Conservation (phyloP, 2,797 vertebrate species). For the Lates japonicus region DNA sequence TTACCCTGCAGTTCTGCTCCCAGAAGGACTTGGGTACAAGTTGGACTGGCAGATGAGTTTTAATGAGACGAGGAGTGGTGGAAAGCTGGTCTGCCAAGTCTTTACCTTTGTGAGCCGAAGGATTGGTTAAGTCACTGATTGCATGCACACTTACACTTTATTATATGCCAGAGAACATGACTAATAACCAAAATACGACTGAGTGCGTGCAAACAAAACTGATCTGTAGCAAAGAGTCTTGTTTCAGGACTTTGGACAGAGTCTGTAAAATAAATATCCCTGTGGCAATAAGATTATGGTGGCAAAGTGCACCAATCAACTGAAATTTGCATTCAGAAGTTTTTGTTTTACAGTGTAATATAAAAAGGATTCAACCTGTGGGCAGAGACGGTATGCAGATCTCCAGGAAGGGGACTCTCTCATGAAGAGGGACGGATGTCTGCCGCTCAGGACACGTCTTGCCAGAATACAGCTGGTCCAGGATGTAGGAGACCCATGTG, state of each 20-base stretch:
- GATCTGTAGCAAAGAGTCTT: background rate
- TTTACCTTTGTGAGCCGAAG: constrained; percentile 63
- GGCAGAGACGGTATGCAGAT: background rate
- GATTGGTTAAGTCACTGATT: background rate
- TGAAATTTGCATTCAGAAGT: background rate
- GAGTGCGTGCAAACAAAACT: background rate
- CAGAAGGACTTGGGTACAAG: constrained; percentile 84
- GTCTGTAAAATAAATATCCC: background rate
- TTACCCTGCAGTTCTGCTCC: constrained; percentile 82
- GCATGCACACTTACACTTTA: background rate
- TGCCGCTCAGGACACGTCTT: constrained; percentile 56
- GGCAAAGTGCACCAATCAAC: background rate
- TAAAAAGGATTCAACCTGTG: constrained; percentile 57
- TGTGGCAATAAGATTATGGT: background rate
- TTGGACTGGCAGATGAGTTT: constrained; percentile 84
- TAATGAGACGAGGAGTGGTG: constrained; percentile 82
- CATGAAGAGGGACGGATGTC: constrained; percentile 61
- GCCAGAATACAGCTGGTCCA: constrained; percentile 80
- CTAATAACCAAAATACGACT: background rate
- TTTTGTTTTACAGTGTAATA: background rate
- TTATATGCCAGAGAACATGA: background rate
- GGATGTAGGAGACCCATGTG: constrained; percentile 80
- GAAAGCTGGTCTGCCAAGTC: constrained; percentile 69
- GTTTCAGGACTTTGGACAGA: background rate
- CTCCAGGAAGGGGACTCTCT: constrained; percentile 81